Conservation (phyloP, 2,113 vertebrate species). For the Semnornis frantzii region DNA sequence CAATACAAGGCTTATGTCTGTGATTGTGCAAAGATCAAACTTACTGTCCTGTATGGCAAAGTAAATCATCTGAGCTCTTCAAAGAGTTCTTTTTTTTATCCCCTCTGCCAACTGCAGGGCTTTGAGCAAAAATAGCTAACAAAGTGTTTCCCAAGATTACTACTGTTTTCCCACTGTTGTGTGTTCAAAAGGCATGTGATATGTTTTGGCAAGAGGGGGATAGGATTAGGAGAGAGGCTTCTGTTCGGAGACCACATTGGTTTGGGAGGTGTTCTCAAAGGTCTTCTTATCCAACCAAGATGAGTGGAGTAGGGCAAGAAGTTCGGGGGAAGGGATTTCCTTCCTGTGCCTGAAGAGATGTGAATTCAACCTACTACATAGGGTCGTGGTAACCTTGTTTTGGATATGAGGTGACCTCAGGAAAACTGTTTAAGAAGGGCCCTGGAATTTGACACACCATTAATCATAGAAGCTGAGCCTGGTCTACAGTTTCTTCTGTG, state of each 20-base stretch:
- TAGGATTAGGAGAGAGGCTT: not conserved
- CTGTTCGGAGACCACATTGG: too few species aligned
- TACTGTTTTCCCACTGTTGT: not conserved
- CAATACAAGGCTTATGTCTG: not conserved
- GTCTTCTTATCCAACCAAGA: not conserved
- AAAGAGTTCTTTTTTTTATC: not conserved
- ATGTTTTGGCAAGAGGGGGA: not conserved
- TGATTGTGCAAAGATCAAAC: slow-evolving; percentile 17
- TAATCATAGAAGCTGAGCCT: not conserved
- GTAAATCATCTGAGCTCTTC: not conserved
- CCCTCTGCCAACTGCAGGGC: not conserved
- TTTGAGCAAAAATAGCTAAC: not conserved
- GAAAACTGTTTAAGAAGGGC: not conserved
- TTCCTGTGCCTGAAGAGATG: not conserved
- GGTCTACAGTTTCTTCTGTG: not conserved
- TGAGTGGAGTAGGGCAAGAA: not conserved
- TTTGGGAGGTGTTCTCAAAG: too few species aligned
- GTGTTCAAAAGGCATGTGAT: not conserved
- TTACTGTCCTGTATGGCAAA: not conserved
- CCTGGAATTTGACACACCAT: not conserved
- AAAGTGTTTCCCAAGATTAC: not conserved
- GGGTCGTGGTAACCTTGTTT: not conserved
- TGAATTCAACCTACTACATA: fast-evolving
- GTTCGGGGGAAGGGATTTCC: not conserved
- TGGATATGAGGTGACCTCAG: not conserved